Evolutionary conservation across 2,113 vertebrate genomes (phyloP).

Genomic region (Serinus canaria): DNA sequence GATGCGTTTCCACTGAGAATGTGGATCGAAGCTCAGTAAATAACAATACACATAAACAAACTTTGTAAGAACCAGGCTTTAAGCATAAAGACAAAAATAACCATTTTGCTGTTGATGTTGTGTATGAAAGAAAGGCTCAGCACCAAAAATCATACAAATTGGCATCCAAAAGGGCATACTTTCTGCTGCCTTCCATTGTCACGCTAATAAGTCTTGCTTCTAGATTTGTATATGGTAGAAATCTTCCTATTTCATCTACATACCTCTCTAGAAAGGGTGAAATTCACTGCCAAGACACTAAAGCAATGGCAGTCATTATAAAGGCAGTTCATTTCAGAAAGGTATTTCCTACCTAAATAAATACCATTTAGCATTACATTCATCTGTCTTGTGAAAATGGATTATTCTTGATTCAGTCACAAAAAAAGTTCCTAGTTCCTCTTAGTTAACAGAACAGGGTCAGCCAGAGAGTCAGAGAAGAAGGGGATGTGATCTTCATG

Average conservation of each 20-base stretch:
- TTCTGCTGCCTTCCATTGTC: neutral
- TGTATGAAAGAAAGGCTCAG: neutral
- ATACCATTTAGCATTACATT: neutral
- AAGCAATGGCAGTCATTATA: neutral
- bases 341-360: neutral
- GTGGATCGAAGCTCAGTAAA: conserved; percentile 1
- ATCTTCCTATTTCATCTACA: neutral
- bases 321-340: neutral
- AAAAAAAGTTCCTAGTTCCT: neutral
- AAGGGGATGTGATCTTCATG: neutral
- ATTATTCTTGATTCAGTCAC: neutral
- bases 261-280: neutral
- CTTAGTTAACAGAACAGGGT: neutral
- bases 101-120: neutral
- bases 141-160: neutral
- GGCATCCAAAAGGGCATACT: neutral
- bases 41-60: neutral
- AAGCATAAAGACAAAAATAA: neutral
- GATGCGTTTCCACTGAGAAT: neutral
- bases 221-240: neutral
- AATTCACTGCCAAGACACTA: neutral
- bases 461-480: neutral
- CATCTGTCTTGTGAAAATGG: neutral
- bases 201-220: neutral
- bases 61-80: neutral